phyloP scores from a whole-genome alignment of 2,113 vertebrate genomes.

The Centropus bengalensis region DNA sequence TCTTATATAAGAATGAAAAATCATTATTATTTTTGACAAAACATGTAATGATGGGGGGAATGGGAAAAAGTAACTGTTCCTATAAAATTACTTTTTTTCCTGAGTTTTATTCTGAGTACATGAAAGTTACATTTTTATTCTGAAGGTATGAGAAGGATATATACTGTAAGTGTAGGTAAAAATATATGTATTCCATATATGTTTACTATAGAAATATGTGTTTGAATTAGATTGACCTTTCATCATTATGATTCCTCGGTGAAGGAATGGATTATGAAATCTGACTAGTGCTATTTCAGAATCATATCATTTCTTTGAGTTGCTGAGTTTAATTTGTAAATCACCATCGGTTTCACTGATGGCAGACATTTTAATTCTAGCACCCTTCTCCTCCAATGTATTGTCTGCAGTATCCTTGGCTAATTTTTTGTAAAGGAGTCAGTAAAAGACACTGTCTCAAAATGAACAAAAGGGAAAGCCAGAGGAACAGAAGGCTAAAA shows the following conservation, averaged over 20 bases:
- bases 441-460: not conserved
- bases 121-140: not conserved
- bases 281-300: not conserved
- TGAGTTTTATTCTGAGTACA: no score
- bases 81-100: not conserved
- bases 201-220: not conserved
- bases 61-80: not conserved
- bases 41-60: not conserved
- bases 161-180: not conserved
- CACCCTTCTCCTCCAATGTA: not conserved
- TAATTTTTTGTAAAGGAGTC: not conserved
- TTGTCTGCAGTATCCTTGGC: not conserved
- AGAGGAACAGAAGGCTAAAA: constrained; percentile 4
- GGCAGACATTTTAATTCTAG: not conserved
- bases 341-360: not conserved
- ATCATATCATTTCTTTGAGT: not conserved
- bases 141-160: not conserved
- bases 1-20: not conserved
- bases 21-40: not conserved
- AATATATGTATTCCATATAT: not conserved
- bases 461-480: not conserved
- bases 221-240: not conserved
- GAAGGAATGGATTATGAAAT: not conserved
- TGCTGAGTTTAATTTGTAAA: not conserved
- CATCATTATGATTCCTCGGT: not conserved